Evolutionary conservation across 2,888 invertebrate species (phyloP).

Genomic region (Macropis europaea): DNA sequence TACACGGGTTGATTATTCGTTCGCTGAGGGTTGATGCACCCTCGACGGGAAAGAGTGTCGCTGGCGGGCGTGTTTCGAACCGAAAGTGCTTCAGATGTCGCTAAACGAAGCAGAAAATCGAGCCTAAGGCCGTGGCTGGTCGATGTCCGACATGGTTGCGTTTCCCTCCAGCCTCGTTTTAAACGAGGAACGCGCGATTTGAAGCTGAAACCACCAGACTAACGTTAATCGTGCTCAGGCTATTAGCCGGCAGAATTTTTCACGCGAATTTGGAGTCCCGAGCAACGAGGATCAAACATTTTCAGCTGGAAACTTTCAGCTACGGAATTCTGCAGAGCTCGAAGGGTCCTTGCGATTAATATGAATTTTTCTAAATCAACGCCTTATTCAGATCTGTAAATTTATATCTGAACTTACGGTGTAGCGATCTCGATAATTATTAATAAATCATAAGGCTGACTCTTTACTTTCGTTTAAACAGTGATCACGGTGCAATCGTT

Average conservation of each 20-base stretch:
- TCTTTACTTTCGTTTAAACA: no score
- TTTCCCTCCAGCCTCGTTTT: slow-evolving; percentile 19
- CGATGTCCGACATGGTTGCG: slow-evolving; percentile 26
- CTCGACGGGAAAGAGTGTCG: slow-evolving; percentile 1
- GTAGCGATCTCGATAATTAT: no score
- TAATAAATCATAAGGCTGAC: no score
- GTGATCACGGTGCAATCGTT: no score
- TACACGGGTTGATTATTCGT: slow-evolving; percentile 11
- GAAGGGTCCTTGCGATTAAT: no score
- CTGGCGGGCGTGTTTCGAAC: slow-evolving; percentile 27
- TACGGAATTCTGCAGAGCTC: no score
- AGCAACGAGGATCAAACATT: no score
- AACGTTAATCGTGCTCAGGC: slow-evolving; percentile 18
- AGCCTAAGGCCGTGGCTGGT: slow-evolving; percentile 43
- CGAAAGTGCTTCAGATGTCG: slow-evolving; percentile 53
- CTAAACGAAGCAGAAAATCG: slow-evolving; percentile 64
- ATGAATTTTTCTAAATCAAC: background rate
- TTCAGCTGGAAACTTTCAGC: no score
- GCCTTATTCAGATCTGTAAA: no score
- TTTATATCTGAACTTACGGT: no score
- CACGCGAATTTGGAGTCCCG: slow-evolving; percentile 1
- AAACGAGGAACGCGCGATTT: background rate
- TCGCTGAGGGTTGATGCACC: slow-evolving; percentile 46
- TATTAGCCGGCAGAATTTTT: slow-evolving; percentile 27
- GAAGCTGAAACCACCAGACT: background rate